Base-by-base conservation (phyloP, 35 echinoderm and acorn worm species). In the Chiridota heheva region DNA sequence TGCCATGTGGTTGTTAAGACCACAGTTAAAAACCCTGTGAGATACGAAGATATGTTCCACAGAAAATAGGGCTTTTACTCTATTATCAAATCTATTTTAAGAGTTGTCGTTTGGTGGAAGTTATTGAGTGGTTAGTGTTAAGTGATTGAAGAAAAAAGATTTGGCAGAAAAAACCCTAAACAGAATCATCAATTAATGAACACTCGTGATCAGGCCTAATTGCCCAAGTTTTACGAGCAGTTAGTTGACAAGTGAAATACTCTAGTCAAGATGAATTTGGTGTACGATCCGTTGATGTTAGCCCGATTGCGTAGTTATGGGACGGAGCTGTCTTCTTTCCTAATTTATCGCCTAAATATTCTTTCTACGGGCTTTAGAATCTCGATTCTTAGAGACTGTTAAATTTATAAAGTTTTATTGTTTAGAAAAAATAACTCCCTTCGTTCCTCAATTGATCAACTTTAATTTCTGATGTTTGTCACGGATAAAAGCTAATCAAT, bases 221-320 rank as follows among this genome's bases (percentile, higher is more conserved):
- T 78, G 75, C 62, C 53, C 51, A 60, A 42, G 49, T 57, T 78
- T 62, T 78, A 78, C 75, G 75, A 78, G 75, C 75, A 78, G 75
- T 78, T 60, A 78, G 51, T 57, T 78, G 75, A 78, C 75, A 78
- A 31, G 33, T 57, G 47, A 78, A 60, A 78, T 62, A 58, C 48
- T 78, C 75, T 40, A 78, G 75, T 78, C 75, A 78, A 60, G 75
- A 78, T 78, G 62, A 78, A 78, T 78, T 78, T 78, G 75, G 58
- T 57, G 75, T 78, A 34, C 42, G 58, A 31, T 29, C 55, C 42
- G 34, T 78, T 78, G 75, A 78, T 57, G 75, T 49, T 60, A 78
- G 32, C 75, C 75, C 75, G 75, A 58, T 43, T 60, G 40, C 55
- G 58, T 31, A 24, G 51, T 62, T 49, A 78, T 57, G 62, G 62